These are phyloP conservation scores for Heteronetta atricapilla DNA, from an alignment of 2,113 vertebrate genomes.

Conservation along the genomic window DNA sequence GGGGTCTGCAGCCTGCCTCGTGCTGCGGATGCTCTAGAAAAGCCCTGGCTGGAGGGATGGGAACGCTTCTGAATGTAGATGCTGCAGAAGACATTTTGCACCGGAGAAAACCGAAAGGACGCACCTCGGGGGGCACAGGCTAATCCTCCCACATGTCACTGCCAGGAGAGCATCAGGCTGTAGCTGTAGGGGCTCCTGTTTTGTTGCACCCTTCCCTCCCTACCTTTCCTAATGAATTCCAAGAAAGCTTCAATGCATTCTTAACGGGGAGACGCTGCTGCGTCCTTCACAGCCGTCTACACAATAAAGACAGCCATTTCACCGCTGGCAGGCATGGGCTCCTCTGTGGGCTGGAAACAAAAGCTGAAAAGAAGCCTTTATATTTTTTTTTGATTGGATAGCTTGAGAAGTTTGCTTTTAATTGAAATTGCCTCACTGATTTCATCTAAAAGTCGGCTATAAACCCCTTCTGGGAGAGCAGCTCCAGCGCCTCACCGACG, in stretches of 20 bases:
- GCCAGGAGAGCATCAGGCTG: constrained; percentile 2
- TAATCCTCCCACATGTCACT: background rate
- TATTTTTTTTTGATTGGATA: constrained; percentile 42
- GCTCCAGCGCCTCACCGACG: background rate
- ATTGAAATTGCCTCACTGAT: constrained; percentile 20
- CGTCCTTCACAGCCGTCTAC: constrained; percentile 25
- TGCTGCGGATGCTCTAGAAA: background rate
- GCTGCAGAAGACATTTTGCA: background rate
- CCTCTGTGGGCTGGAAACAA: constrained; percentile 39
- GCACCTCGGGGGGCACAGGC: background rate
- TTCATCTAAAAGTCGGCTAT: background rate
- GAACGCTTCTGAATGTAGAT: background rate
- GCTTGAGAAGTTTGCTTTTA: constrained; percentile 55
- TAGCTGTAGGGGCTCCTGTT: background rate
- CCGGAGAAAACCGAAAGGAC: background rate
- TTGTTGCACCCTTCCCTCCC: constrained; percentile 34
- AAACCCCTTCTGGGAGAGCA: background rate
- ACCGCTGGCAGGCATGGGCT: constrained; percentile 30
- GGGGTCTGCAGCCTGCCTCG: background rate
- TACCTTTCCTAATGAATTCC: constrained; percentile 59
- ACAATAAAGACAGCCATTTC: constrained; percentile 46
- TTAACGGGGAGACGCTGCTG: background rate
- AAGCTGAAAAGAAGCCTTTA: constrained; percentile 50
- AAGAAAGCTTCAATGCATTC: constrained; percentile 45
- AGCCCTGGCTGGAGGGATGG: background rate